Evolutionary conservation across 2,797 vertebrate genomes (phyloP).

Genomic region (Rhincodon typus): DNA sequence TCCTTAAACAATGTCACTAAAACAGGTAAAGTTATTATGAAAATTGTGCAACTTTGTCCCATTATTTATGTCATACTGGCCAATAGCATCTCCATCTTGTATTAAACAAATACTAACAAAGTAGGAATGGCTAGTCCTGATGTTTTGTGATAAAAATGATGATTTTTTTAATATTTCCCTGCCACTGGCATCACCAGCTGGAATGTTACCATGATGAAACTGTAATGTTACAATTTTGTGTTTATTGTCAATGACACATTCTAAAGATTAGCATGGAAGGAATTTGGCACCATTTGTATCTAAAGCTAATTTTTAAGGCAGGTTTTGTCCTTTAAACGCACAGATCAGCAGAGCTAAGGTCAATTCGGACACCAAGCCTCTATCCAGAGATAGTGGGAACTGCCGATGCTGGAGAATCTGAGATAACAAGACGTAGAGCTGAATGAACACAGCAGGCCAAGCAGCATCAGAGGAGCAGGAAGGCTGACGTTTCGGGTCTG

Average conservation of each 20-base stretch:
- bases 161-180: not conserved
- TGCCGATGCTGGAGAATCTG: too few relatives aligned
- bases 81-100: not conserved
- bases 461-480: too few relatives aligned
- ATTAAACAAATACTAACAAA: not conserved
- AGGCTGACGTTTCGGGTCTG: too few relatives aligned
- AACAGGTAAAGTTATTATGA: not conserved
- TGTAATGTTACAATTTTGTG: not conserved
- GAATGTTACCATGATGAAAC: not conserved
- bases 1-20: too few relatives aligned
- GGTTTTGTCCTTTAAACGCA: not conserved
- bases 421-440: too few relatives aligned
- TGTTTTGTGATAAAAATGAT: not conserved
- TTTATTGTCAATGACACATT: not conserved
- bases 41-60: not conserved
- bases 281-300: not conserved
- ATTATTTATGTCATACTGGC: not conserved
- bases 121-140: not conserved
- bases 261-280: not conserved
- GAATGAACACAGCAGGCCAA: too few relatives aligned
- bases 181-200: not conserved
- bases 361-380: not conserved
- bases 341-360: not conserved
- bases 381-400: not conserved
- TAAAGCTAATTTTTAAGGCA: not conserved